Base-by-base conservation (phyloP, 2,888 invertebrate species). In the Harpagoxenus sublaevis region DNA sequence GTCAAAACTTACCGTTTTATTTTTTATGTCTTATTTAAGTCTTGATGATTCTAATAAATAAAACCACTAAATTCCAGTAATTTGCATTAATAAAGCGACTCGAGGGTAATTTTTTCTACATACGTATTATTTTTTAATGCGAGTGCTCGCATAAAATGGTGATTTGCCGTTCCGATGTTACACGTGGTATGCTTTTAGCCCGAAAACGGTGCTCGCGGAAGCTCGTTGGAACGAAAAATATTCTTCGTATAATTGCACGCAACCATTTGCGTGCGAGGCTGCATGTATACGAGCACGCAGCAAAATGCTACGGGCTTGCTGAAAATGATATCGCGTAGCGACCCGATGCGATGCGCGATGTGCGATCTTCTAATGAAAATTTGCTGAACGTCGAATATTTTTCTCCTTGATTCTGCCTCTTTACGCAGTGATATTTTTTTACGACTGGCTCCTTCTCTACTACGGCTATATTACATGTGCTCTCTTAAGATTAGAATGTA, bases 171-270 rank as follows among this genome's bases (percentile, higher is more conserved):
- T 63, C 48, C 48, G 55, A 73, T 73, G 68, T 62, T 62, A 51
- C 23, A 23, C 57, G 35, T 51, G 68, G 35, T 15, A 74, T 31
- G 71, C 65, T 87, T 81, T 82, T 84, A 81, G 60, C 31, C 66
- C 65, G 55, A 81, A 73, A 81, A 75, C 57, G 63, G 23, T 5
- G 35, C 23, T 65, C 60, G 6, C 12, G 63, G 45, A 63, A 60
- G 51, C 77, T 63, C 74, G 85, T 87, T 75, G 65, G 63, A 28
- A 62, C 70, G 85, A 66, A 70, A 87, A 85, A 83, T 87, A 85
- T 85, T 85, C 70, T 48, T 28, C 74, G 51, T 79, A 73, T 83
- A 85, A 79, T 87, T 83, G 45, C 87, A 79, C 79, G 45, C 84
- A 65, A 48, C 74, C 63, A 70, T 83, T 87, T 51, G 35, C 57